phyloP scores from a whole-genome alignment of 2,797 vertebrate genomes.

The Liparis tanakae region DNA sequence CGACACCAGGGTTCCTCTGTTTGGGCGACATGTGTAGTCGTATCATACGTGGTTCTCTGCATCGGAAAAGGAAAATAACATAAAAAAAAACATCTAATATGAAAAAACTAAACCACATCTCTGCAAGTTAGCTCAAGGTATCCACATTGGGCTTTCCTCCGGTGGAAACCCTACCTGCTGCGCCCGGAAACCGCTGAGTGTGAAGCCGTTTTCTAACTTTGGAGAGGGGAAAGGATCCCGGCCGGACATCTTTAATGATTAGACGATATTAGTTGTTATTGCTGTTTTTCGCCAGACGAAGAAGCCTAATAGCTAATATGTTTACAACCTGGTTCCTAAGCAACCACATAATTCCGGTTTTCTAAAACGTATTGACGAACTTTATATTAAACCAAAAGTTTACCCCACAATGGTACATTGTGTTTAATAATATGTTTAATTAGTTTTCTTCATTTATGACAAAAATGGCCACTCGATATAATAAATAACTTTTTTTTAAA shows the following conservation, averaged over 20 bases:
- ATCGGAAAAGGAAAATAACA: neutral
- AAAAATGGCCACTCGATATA: no score
- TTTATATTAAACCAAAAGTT: neutral
- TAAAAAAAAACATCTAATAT: neutral
- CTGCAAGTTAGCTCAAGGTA: neutral
- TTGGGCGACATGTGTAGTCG: slow-evolving; percentile 80
- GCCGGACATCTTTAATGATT: slow-evolving; percentile 48
- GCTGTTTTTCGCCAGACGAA: neutral
- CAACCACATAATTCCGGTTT: slow-evolving; percentile 51
- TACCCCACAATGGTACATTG: neutral
- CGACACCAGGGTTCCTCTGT: slow-evolving; percentile 86
- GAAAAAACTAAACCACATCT: neutral
- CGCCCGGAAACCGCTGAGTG: slow-evolving; percentile 62
- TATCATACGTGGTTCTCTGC: slow-evolving; percentile 70
- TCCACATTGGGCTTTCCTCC: neutral
- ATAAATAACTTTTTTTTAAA: no score
- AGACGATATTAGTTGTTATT: no score
- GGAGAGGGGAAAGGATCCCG: slow-evolving; percentile 79
- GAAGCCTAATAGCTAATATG: neutral
- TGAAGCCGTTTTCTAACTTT: slow-evolving; percentile 72
- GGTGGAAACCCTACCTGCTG: slow-evolving; percentile 72
- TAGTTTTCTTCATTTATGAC: neutral
- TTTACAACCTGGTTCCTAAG: slow-evolving; percentile 66
- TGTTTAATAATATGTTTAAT: neutral
- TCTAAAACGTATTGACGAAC: neutral